Evolutionary conservation across 2,113 vertebrate genomes (phyloP), one percentile per base, ranked within the genome.

Genomic region (Sceloporus tristichus): DNA sequence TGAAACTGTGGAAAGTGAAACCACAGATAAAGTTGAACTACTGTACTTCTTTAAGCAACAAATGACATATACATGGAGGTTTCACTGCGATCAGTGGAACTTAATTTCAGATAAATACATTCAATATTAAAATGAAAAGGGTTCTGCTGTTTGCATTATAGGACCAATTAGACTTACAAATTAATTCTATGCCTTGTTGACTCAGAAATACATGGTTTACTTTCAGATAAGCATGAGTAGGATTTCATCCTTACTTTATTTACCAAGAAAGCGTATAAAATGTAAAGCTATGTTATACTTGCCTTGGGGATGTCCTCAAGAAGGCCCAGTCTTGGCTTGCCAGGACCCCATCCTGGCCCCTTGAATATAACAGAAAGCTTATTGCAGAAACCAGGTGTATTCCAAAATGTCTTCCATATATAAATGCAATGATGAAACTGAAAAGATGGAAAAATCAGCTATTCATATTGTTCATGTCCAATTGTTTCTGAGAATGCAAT

Each of bases 281-380:
- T 53, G 25, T 80, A 90, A 90, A 96, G 93, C 76, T 90, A 87
- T 95, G 95, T 93, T 96, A 85, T 95, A 91, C 93, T 95, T 96
- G 98, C 98, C 97, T 95, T 85, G 14, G 98, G 98, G 87, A 97
- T 96, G 88, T 97, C 95, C 54, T 91, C 94, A 93, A 93, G 96
- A 92, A 98, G 96, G 29, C 98, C 98, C 87, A 98, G 96, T 88
- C 98, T 97, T 91, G 96, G 93, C 96, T 98, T 98, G 87, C 98
- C 98, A 71, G 98, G 98, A 91, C 89, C 94, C 98, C 98, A 99
- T 87, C 98, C 97, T 19, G 98, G 98, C 74, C 98, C 98, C 82
- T 98, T 99, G 93, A 98, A 92, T 94, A 98, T 95, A 84, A 98
- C 96, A 86, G 96, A 98, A 90, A 99, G 82, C 93, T 98, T 99